Evolutionary conservation across 1,140 invertebrate genomes (phyloP).

Genomic region (Drosophila serrata): DNA sequence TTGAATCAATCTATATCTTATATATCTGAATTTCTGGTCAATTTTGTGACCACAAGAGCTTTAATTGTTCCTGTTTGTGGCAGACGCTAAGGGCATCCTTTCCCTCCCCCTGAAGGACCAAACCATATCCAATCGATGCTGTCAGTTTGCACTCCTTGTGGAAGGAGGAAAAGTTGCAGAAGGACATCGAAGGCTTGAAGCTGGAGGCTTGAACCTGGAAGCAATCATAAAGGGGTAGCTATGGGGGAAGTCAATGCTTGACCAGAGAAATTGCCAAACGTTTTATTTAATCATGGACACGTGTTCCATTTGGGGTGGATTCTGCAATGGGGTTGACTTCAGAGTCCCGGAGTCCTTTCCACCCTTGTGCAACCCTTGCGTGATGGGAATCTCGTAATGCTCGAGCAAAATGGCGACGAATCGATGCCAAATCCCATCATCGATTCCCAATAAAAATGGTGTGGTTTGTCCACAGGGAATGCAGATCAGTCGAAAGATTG

Average conservation of each 20-base stretch:
- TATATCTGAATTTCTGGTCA: constrained; percentile 21
- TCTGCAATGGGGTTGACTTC: constrained; percentile 32
- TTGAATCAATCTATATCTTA: neutral
- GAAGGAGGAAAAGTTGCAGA: neutral
- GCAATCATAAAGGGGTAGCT: neutral
- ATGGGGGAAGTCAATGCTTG: constrained; percentile 9
- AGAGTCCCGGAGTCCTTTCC: constrained; percentile 2
- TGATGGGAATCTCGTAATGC: constrained; percentile 35
- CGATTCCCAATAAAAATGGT: constrained; percentile 48
- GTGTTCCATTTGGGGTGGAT: constrained; percentile 44
- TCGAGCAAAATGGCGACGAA: constrained; percentile 61
- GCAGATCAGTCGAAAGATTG: constrained; percentile 19
- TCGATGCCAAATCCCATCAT: neutral
- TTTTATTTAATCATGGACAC: constrained; percentile 76
- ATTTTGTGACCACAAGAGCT: constrained; percentile 11
- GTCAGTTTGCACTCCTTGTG: constrained; percentile 8
- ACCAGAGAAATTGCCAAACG: constrained; percentile 59
- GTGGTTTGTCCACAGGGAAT: constrained; percentile 47
- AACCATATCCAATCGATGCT: constrained; percentile 31
- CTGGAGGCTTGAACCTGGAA: neutral
- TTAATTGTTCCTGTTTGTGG: constrained; percentile 1
- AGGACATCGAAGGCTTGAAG: neutral
- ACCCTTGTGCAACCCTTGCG: constrained; percentile 57
- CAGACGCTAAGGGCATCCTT: neutral
- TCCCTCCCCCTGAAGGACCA: neutral